Evolutionary conservation across 2,888 invertebrate species (phyloP).

Genomic region (Digitonthophagus gazella): DNA sequence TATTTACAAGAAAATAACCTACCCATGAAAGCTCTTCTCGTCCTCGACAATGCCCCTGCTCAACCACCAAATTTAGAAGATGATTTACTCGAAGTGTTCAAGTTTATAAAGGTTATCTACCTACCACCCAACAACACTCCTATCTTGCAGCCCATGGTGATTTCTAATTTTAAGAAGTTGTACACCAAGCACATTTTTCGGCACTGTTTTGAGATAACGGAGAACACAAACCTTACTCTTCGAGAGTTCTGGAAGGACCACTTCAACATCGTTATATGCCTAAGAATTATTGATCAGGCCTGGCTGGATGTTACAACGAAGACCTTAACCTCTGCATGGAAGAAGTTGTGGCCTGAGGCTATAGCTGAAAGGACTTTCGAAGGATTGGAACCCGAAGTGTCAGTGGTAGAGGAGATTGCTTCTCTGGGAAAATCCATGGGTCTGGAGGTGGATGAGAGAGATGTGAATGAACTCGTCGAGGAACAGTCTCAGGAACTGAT

Average conservation of each 20-base stretch:
- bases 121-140: slow-evolving; percentile 29
- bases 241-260: slow-evolving; percentile 42
- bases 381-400: too few relatives aligned
- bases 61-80: slow-evolving; percentile 2
- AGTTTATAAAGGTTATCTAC: slow-evolving; percentile 9
- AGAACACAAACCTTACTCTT: slow-evolving; percentile 32
- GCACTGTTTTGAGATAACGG: too few relatives aligned
- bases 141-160: slow-evolving; percentile 17
- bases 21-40: slow-evolving; percentile 34
- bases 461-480: slow-evolving; percentile 17
- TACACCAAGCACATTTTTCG: slow-evolving; percentile 4
- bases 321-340: slow-evolving; percentile 28
- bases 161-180: slow-evolving; percentile 13
- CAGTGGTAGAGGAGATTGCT: too few relatives aligned
- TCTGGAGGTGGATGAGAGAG: too few relatives aligned
- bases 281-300: slow-evolving; percentile 22
- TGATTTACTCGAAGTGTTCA: slow-evolving; percentile 9
- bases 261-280: slow-evolving; percentile 38
- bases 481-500: slow-evolving; percentile 38
- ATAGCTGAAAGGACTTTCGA: slow-evolving; percentile 34
- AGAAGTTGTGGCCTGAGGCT: slow-evolving; percentile 33
- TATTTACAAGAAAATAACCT: too few relatives aligned
- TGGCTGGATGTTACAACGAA: slow-evolving; percentile 29
- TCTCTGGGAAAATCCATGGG: slow-evolving; percentile 27
- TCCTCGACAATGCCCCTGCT: slow-evolving; percentile 38